Conservation (phyloP, 1,140 invertebrate species). For the Euglossa dilemma region DNA sequence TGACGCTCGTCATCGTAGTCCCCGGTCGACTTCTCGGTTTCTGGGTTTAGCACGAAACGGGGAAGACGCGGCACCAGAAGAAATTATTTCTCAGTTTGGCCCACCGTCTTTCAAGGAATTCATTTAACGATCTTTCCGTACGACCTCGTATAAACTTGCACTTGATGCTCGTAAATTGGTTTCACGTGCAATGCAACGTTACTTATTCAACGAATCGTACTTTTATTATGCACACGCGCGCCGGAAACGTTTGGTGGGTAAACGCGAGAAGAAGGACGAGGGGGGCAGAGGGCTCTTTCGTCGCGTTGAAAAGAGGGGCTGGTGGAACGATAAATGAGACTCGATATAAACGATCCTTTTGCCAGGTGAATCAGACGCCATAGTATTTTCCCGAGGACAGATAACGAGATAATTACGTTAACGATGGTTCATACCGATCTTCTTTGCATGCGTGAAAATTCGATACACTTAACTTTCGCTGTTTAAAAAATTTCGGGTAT, state of each 20-base stretch:
- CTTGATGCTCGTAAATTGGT: slow-evolving; percentile 1
- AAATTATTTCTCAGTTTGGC: not conserved
- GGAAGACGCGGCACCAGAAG: not conserved
- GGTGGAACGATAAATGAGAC: not conserved
- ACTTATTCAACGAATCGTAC: not conserved
- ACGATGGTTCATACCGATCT: not conserved
- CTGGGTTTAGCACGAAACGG: not conserved
- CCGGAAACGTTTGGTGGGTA: not conserved
- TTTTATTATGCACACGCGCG: not conserved
- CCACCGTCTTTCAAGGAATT: not conserved
- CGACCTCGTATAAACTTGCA: slow-evolving; percentile 2
- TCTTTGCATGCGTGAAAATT: not conserved
- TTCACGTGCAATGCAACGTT: not conserved
- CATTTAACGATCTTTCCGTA: not conserved
- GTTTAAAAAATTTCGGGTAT: no score
- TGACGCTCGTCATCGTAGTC: no score
- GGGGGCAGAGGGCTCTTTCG: no score
- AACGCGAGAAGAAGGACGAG: not conserved
- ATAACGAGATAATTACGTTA: not conserved
- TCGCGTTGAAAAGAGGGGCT: not conserved
- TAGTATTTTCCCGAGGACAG: not conserved
- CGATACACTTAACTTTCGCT: not conserved
- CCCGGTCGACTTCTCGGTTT: not conserved
- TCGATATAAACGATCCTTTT: not conserved
- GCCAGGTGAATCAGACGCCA: not conserved